These are phyloP conservation scores for Cheirogaleus medius DNA, from an alignment of 2,113 vertebrate species.

Conservation along the genomic window DNA sequence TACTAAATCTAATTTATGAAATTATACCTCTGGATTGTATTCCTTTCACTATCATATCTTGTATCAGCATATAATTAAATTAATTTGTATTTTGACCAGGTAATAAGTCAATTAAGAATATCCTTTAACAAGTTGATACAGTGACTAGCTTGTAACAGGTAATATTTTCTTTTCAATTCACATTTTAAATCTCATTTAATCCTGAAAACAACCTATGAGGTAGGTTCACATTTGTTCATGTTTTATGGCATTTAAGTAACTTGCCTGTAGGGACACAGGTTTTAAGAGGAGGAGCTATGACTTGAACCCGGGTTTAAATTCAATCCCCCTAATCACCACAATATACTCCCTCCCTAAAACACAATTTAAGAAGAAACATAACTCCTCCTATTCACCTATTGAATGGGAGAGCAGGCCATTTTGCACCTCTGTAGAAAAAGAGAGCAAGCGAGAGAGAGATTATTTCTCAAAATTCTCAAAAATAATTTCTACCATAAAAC, in stretches of 20 bases:
- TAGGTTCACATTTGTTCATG: not conserved
- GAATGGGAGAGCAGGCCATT: not conserved
- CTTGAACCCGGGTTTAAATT: not conserved
- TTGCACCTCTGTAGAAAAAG: not conserved
- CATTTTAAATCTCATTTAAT: not conserved
- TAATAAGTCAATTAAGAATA: conserved; percentile 19
- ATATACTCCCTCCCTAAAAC: not conserved
- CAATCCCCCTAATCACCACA: not conserved
- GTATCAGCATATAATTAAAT: not conserved
- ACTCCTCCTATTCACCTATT: not conserved
- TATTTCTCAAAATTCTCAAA: not conserved
- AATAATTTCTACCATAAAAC: not conserved
- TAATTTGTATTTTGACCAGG: not conserved
- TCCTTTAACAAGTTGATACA: not conserved
- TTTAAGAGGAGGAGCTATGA: not conserved
- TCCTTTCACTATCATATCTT: not conserved
- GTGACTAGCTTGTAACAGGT: not conserved
- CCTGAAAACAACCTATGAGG: not conserved
- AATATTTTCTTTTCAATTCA: not conserved
- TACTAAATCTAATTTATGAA: conserved; percentile 1
- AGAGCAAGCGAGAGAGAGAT: not conserved
- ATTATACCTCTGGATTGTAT: not conserved
- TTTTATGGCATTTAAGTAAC: not conserved
- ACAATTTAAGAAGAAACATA: not conserved
- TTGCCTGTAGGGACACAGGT: not conserved